Conservation (phyloP, 2,888 invertebrate species). For the Athalia cordata region DNA sequence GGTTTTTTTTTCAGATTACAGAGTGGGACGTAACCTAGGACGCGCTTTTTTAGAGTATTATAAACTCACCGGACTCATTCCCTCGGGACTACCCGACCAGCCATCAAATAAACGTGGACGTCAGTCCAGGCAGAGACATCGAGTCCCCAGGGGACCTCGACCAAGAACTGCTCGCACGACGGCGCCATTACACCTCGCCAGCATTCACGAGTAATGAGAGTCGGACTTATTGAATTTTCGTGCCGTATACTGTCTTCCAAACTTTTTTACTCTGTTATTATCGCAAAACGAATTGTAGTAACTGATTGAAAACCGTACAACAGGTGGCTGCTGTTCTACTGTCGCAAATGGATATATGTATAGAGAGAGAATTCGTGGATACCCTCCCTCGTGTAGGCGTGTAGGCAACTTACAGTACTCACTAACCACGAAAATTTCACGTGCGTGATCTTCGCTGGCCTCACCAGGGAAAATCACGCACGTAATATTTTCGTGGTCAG, state of each 20-base stretch:
- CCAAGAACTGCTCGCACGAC: constrained; percentile 68
- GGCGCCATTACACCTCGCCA: constrained; percentile 69
- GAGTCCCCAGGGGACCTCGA: constrained; percentile 64
- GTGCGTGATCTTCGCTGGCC: neutral
- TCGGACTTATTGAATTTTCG: neutral
- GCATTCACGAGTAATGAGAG: constrained; percentile 67
- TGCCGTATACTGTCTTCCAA: neutral
- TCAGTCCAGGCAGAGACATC: constrained; percentile 68
- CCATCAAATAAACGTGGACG: constrained; percentile 67
- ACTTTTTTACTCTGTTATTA: neutral
- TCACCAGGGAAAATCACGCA: too few relatives aligned
- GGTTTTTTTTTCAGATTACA: constrained; percentile 77
- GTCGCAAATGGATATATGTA: neutral
- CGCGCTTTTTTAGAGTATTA: constrained; percentile 88
- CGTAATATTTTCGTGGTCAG: neutral
- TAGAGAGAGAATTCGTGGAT: too few relatives aligned
- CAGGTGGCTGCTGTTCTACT: constrained; percentile 15
- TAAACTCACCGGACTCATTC: constrained; percentile 82
- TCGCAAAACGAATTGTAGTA: constrained; percentile 20
- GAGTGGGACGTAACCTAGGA: constrained; percentile 85
- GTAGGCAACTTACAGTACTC: too few relatives aligned
- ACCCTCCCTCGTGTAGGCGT: too few relatives aligned
- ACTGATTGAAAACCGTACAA: constrained; percentile 25
- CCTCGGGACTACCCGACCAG: constrained; percentile 71
- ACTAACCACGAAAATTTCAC: too few relatives aligned